These are phyloP conservation scores for Hemaris fuciformis DNA, from an alignment of 2,888 invertebrate genomes.

Conservation along the genomic window DNA sequence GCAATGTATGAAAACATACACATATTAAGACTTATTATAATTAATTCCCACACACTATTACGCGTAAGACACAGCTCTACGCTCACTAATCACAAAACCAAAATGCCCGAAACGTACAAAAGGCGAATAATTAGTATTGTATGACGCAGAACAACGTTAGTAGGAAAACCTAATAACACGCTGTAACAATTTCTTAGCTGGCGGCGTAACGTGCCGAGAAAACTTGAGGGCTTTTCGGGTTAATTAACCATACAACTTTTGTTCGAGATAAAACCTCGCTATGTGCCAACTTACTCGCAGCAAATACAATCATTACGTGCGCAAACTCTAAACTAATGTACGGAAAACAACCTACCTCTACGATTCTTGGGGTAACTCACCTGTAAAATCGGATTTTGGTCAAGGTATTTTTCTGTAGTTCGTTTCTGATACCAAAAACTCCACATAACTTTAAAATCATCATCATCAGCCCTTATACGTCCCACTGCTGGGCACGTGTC, in stretches of 20 bases:
- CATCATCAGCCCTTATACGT: no score
- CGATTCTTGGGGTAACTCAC: neutral
- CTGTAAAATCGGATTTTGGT: neutral
- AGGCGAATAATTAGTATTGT: slow-evolving; percentile 22
- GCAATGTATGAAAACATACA: no score
- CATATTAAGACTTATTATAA: neutral
- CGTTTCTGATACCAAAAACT: no score
- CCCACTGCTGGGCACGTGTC: no score
- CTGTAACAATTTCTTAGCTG: slow-evolving; percentile 59
- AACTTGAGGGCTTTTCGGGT: slow-evolving; percentile 58
- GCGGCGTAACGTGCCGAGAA: slow-evolving; percentile 63
- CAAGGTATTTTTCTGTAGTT: no score
- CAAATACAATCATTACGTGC: slow-evolving; percentile 51
- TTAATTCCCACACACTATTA: neutral
- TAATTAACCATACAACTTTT: slow-evolving; percentile 70
- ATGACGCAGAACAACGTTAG: slow-evolving; percentile 31
- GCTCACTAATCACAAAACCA: neutral
- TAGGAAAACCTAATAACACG: slow-evolving; percentile 44
- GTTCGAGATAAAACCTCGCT: slow-evolving; percentile 52
- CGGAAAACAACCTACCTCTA: slow-evolving; percentile 1
- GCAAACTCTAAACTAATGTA: slow-evolving; percentile 28
- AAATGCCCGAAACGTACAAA: neutral
- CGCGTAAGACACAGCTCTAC: slow-evolving; percentile 13
- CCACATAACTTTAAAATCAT: no score
- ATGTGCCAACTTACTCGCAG: slow-evolving; percentile 41